Percentiles rank a stretch among this genome's conserved stretches.
Conservation (phyloP, 2,888 invertebrate species). For the Tigriopus californicus region DNA sequence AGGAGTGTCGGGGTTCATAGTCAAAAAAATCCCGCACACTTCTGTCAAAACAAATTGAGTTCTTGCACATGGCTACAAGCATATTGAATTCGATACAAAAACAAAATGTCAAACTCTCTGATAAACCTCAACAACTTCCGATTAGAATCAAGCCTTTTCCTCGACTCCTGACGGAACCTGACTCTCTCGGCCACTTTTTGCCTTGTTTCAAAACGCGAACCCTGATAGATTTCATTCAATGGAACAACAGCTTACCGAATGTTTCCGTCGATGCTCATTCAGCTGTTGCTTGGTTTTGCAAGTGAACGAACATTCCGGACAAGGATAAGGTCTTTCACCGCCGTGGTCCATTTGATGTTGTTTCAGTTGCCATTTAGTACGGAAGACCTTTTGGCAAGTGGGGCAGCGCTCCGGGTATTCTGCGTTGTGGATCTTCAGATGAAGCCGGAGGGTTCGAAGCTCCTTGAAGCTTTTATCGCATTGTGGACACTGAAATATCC, state of each 20-base stretch:
- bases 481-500: conserved; percentile 10
- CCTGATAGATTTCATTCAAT: not conserved
- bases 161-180: too few relatives aligned
- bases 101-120: too few relatives aligned
- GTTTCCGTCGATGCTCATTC: conserved; percentile 14
- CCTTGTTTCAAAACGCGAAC: not conserved
- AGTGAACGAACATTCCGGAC: conserved; percentile 15
- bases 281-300: conserved; percentile 16
- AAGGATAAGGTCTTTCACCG: conserved; percentile 15
- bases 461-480: conserved; percentile 15
- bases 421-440: conserved; percentile 15
- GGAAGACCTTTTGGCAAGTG: conserved; percentile 13
- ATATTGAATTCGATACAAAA: too few relatives aligned
- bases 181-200: not conserved
- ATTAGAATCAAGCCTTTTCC: too few relatives aligned
- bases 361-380: conserved; percentile 15
- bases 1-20: too few relatives aligned
- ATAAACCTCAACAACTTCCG: too few relatives aligned
- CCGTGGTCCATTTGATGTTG: conserved; percentile 15
- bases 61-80: too few relatives aligned
- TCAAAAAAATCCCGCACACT: too few relatives aligned
- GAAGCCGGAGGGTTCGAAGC: conserved; percentile 10
- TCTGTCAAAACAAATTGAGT: too few relatives aligned
- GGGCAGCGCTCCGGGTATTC: conserved; percentile 16
- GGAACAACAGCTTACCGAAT: conserved; percentile 10